Conservation (phyloP, 1,140 invertebrate species). For the Akabosia matsudoensis region DNA sequence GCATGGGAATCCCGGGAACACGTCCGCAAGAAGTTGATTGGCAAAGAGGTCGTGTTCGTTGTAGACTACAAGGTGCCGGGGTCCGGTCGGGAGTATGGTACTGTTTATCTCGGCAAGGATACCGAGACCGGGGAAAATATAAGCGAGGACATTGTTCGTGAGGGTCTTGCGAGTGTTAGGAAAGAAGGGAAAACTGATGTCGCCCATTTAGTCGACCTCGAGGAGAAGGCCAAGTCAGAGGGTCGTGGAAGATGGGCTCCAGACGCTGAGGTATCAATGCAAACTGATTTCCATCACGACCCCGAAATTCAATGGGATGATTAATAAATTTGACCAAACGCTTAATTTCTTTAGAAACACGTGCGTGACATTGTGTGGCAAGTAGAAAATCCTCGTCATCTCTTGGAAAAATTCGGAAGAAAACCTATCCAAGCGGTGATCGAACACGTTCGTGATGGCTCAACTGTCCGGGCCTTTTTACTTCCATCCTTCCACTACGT, state of each 20-base stretch:
- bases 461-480: slow-evolving; percentile 84
- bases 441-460: slow-evolving; percentile 94
- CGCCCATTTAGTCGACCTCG: slow-evolving; percentile 73
- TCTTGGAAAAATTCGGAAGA: slow-evolving; percentile 74
- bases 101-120: slow-evolving; percentile 80
- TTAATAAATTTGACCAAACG: too few relatives aligned
- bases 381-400: slow-evolving; percentile 74
- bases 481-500: slow-evolving; percentile 83
- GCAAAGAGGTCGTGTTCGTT: slow-evolving; percentile 77
- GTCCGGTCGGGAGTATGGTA: slow-evolving; percentile 79
- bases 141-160: slow-evolving; percentile 77
- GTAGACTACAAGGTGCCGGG: slow-evolving; percentile 54
- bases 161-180: slow-evolving; percentile 82
- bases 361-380: slow-evolving; percentile 82
- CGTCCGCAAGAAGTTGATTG: slow-evolving; percentile 85
- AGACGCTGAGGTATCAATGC: slow-evolving; percentile 34
- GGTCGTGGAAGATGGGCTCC: slow-evolving; percentile 78
- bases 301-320: too few relatives aligned
- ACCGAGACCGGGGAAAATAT: slow-evolving; percentile 74
- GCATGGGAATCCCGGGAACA: slow-evolving; percentile 96
- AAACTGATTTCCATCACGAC: too few relatives aligned
- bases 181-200: slow-evolving; percentile 67
- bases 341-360: slow-evolving; percentile 57
- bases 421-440: slow-evolving; percentile 83
- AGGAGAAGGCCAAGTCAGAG: slow-evolving; percentile 81